Evolutionary conservation across 2,888 invertebrate species (phyloP).

Genomic region (Uloborus plumipes): DNA sequence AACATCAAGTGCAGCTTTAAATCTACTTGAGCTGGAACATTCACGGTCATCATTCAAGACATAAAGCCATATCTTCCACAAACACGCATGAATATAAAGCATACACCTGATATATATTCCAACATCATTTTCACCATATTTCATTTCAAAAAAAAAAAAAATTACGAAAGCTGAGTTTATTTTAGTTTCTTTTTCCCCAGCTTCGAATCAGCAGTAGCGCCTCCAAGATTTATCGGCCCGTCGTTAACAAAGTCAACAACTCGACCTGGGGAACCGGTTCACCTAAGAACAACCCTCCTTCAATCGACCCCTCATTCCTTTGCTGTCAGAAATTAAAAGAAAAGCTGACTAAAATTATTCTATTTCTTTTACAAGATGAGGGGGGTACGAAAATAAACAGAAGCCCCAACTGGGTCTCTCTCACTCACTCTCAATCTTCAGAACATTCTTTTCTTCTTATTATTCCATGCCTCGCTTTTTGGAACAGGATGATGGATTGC

Average conservation of each 20-base stretch:
- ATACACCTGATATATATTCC: no score
- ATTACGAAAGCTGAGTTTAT: no score
- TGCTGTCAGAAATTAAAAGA: constrained; percentile 52
- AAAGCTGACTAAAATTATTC: constrained; percentile 25
- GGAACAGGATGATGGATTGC: constrained; percentile 20
- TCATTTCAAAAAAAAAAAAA: not conserved
- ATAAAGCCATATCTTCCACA: no score
- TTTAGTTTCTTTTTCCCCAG: constrained; percentile 6
- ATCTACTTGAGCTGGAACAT: no score
- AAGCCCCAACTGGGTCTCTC: not conserved
- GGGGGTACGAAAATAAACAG: constrained; percentile 14
- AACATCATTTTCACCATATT: not conserved
- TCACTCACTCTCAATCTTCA: not conserved
- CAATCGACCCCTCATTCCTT: constrained; percentile 44
- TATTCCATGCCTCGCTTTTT: constrained; percentile 17
- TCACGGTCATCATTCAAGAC: no score
- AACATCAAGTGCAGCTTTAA: no score
- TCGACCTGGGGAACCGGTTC: constrained; percentile 8
- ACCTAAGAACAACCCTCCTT: constrained; percentile 5
- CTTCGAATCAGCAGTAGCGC: constrained; percentile 36
- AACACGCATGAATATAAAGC: no score
- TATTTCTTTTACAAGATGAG: constrained; percentile 19
- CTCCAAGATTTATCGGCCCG: constrained; percentile 28
- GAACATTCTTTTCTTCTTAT: constrained; percentile 7
- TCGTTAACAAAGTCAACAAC: constrained; percentile 55